Evolutionary conservation across 2,888 invertebrate genomes (phyloP).

Genomic region (Cheilosia variabilis): DNA sequence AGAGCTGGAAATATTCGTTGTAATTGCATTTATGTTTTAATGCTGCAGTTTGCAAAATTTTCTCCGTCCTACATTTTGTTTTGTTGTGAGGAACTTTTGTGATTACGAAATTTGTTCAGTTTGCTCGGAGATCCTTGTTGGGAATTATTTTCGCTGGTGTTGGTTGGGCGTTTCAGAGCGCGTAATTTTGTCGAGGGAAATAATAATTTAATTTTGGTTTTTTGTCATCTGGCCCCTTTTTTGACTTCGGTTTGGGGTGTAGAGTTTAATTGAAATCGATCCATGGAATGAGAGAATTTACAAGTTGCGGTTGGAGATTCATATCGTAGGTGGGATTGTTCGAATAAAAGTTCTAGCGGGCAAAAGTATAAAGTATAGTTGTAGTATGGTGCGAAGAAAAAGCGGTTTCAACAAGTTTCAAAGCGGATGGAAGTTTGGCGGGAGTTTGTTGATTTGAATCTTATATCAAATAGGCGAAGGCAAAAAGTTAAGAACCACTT

Average conservation of each 20-base stretch:
- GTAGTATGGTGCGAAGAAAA: neutral
- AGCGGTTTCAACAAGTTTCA: too few species aligned
- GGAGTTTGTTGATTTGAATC: too few species aligned
- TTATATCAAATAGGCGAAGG: too few species aligned
- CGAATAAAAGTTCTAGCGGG: neutral
- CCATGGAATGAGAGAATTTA: neutral
- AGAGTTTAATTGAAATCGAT: conserved; percentile 44
- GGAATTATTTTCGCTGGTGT: neutral
- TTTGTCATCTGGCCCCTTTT: neutral
- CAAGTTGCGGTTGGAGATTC: too few species aligned
- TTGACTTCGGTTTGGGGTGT: neutral
- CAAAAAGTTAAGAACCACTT: too few species aligned
- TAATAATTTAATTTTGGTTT: conserved; percentile 16
- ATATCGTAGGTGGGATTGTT: neutral
- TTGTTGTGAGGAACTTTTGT: conserved; percentile 1
- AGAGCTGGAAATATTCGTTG: conserved; percentile 5
- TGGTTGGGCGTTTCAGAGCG: conserved; percentile 3
- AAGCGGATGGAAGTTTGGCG: too few species aligned
- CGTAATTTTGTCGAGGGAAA: neutral
- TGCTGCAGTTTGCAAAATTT: conserved; percentile 31
- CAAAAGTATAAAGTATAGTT: too few species aligned
- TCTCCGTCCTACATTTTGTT: conserved; percentile 2
- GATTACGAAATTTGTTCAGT: neutral
- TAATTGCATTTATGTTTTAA: conserved; percentile 50
- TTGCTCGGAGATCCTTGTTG: neutral